These are phyloP conservation scores for Mythimna pallens DNA, from an alignment of 2,888 invertebrate genomes.

Conservation along the genomic window DNA sequence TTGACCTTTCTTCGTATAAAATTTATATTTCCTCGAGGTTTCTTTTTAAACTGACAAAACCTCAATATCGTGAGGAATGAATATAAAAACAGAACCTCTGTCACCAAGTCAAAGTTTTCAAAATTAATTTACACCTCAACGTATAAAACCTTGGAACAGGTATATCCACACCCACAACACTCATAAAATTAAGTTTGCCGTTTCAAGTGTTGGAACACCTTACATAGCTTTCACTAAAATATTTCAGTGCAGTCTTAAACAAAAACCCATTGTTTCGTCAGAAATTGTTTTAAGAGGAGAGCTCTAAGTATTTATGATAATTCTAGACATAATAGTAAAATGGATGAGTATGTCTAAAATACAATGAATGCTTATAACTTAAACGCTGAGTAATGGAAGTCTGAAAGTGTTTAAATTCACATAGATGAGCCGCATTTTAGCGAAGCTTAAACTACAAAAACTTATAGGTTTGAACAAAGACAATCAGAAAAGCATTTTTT, in stretches of 20 bases:
- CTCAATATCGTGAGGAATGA: conserved; percentile 11
- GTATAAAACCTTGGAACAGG: conserved; percentile 35
- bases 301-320: conserved; percentile 52
- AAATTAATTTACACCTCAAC: conserved; percentile 46
- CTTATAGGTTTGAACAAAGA: background rate
- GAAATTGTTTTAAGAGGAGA: conserved; percentile 35
- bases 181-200: conserved; percentile 44
- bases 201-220: conserved; percentile 44
- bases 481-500: background rate
- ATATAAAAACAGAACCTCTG: background rate
- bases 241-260: conserved; percentile 35
- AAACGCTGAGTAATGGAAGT: conserved; percentile 54
- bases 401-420: conserved; percentile 18
- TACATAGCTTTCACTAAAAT: conserved; percentile 23
- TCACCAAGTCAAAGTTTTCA: conserved; percentile 22
- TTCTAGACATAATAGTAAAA: conserved; percentile 55
- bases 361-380: conserved; percentile 70
- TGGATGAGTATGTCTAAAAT: conserved; percentile 47
- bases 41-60: background rate
- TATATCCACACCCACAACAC: conserved; percentile 26
- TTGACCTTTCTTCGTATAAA: background rate
- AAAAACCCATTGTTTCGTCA: conserved; percentile 60
- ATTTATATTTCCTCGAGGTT: background rate
- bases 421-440: background rate
- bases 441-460: conserved; percentile 5